Evolutionary conservation across 2,113 vertebrate genomes (phyloP), one percentile per base, ranked within the genome.

Genomic region (Oncorhynchus kisutch): DNA sequence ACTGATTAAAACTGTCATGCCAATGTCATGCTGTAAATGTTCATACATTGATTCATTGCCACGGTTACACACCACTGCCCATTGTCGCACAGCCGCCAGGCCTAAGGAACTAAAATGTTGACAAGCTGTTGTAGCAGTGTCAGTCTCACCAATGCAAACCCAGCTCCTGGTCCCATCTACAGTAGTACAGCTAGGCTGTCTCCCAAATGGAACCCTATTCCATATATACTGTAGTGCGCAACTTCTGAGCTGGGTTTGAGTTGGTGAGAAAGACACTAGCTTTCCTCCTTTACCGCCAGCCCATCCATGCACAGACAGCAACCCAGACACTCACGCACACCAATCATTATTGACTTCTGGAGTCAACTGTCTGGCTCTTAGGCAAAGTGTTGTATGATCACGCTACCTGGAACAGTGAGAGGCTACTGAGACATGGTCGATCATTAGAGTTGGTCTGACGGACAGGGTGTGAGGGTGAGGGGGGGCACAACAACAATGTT

Each of bases 1-100:
- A 70, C 75, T 81, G 71, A 85, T 87, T 84, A 81, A 82, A 81
- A 65, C 78, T 75, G 82, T 72, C 76, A 71, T 62, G 62, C 4
- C 54, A 45, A 66, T 67, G 57, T 3, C 62, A 34, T 39, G 25
- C 76, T 39, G 4, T 70, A 49, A 76, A 70, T 22, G n/a, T 29
- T 49, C 31, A 59, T 67, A 22, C 5, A 9, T n/a, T 45, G 45
- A 84, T 78, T 77, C 72, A 86, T 3, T 2, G 48, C 16, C 51
- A 54, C 48, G 34, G 27, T 39, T 65, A 60, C 65, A 77, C 39
- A 22, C 49, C 6, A 22, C 22, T 22, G 20, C 62, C 13, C 18
- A 14, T 64, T 72, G 62, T 71, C 6, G 29, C 5, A 14, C 66
- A 34, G 66, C 66, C 4, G n/a, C 4, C 59, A 22, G n/a, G 2